Conservation (phyloP, 2,888 invertebrate genomes). For the Calameuta idolon region DNA sequence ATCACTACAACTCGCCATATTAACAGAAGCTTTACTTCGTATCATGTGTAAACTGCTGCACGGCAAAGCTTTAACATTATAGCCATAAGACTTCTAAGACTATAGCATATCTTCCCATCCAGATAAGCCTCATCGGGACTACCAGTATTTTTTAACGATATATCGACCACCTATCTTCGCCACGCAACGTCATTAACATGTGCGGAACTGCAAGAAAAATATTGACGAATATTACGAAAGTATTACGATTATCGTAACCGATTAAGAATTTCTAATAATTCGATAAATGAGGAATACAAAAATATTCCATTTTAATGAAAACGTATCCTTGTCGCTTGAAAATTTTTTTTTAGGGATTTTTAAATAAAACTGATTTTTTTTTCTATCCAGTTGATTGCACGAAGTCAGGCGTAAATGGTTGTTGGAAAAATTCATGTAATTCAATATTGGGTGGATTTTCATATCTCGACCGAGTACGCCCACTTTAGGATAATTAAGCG, state of each 20-base stretch:
- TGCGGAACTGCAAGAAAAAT: too few species aligned
- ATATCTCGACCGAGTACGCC: constrained; percentile 51
- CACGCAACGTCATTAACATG: neutral
- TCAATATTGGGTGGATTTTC: constrained; percentile 55
- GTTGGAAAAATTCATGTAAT: constrained; percentile 35
- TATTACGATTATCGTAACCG: too few species aligned
- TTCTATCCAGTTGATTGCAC: too few species aligned
- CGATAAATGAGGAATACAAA: neutral
- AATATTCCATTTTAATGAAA: too few species aligned
- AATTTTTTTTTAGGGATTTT: too few species aligned
- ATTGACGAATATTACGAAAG: too few species aligned
- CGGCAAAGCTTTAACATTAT: neutral
- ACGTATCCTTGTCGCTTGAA: neutral
- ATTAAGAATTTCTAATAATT: neutral
- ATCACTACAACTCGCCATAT: constrained; percentile 41
- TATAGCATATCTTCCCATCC: too few species aligned
- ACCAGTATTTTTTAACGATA: too few species aligned
- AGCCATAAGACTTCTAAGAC: neutral
- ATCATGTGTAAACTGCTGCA: neutral
- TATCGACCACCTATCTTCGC: neutral
- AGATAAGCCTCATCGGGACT: too few species aligned
- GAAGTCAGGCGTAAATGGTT: neutral
- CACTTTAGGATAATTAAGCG: constrained; percentile 30
- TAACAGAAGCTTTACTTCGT: constrained; percentile 27
- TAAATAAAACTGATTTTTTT: too few species aligned